Percentiles rank a stretch among this genome's conserved stretches.
Conservation (phyloP, 2,888 invertebrate genomes). For the Eupithecia subumbrata region DNA sequence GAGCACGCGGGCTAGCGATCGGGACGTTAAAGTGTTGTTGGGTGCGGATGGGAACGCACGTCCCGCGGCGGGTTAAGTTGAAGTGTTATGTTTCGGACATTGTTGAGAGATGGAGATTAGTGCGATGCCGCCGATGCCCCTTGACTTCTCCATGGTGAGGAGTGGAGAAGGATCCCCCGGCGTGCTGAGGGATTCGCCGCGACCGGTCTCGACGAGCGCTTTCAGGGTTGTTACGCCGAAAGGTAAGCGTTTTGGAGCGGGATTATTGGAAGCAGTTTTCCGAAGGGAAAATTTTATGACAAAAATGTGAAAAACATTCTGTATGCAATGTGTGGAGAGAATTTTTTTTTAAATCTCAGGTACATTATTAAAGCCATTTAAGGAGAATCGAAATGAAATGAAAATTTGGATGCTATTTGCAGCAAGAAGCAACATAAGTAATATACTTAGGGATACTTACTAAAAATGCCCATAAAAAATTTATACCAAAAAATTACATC, state of each 20-base stretch:
- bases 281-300: not conserved
- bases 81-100: constrained; percentile 58
- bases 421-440: not conserved
- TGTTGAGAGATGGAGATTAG: constrained; percentile 80
- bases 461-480: not conserved
- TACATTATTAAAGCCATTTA: not conserved
- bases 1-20: constrained; percentile 56
- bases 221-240: constrained; percentile 88
- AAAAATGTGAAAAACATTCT: not conserved
- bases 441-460: not conserved
- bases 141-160: constrained; percentile 87
- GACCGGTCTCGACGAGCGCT: constrained; percentile 83
- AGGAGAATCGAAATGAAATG: no score
- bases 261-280: not conserved
- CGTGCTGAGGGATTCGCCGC: constrained; percentile 69
- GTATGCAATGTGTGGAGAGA: no score
- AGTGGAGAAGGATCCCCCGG: constrained; percentile 70
- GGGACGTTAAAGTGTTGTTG: constrained; percentile 75
- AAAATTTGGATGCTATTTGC: not conserved
- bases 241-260: constrained; percentile 68
- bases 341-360: no score
- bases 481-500: no score
- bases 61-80: constrained; percentile 54
- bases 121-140: constrained; percentile 85
- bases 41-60: constrained; percentile 76